These are phyloP conservation scores for Latrodectus elegans DNA, from an alignment of 2,888 invertebrate species.

Conservation along the genomic window DNA sequence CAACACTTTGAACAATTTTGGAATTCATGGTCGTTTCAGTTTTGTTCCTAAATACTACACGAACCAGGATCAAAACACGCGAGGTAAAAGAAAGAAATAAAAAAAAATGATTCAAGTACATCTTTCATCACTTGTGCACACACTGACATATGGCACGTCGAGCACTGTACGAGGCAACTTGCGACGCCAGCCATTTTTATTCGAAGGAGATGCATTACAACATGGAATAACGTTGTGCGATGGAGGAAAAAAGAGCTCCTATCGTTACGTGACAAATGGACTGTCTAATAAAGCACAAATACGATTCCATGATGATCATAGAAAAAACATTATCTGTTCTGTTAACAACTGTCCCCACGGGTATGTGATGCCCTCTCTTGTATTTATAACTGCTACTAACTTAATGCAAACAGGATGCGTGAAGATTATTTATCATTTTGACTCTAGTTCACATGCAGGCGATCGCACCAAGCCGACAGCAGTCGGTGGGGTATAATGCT, in stretches of 20 bases:
- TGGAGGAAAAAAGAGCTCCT: conserved; percentile 7
- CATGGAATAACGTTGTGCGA: background rate
- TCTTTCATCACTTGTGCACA: conserved; percentile 23
- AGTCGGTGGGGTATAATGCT: conserved; percentile 34
- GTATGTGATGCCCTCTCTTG: conserved; percentile 3
- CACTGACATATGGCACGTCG: conserved; percentile 38
- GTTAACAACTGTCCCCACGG: conserved; percentile 45
- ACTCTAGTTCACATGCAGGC: conserved; percentile 7
- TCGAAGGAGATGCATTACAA: background rate
- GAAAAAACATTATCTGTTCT: conserved; percentile 63
- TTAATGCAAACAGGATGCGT: conserved; percentile 42
- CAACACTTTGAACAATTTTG: no score
- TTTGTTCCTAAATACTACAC: no score
- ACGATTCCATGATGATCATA: conserved; percentile 44
- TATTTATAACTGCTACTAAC: conserved; percentile 36
- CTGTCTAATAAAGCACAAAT: conserved; percentile 48
- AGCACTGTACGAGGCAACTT: background rate
- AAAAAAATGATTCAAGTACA: conserved; percentile 19
- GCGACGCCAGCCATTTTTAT: background rate
- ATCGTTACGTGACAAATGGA: conserved; percentile 55
- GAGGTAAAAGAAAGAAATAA: background rate
- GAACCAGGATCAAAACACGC: no score
- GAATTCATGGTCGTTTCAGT: no score
- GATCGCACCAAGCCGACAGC: conserved; percentile 31
- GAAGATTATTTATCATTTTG: conserved; percentile 46